These are phyloP conservation scores for Scaptomyza graminum DNA, from an alignment of 1,140 invertebrate species.

Conservation along the genomic window DNA sequence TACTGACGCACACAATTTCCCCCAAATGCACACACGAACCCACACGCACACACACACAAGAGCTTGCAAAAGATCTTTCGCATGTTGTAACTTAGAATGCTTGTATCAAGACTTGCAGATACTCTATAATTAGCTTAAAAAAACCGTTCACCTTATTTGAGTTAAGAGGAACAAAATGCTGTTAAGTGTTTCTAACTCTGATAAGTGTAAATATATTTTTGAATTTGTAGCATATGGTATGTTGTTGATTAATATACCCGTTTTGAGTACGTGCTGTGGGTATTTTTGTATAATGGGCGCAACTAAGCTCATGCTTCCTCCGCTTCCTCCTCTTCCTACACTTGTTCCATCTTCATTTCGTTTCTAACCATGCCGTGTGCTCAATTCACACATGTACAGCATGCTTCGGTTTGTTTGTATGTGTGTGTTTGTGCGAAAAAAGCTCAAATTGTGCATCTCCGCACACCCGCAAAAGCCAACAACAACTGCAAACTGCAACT, in stretches of 20 bases:
- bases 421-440: constrained; percentile 41
- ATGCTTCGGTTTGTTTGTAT: constrained; percentile 31
- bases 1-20: constrained; percentile 35
- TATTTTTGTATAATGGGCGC: constrained; percentile 27
- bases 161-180: no score
- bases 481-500: constrained; percentile 69
- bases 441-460: constrained; percentile 66
- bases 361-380: constrained; percentile 53
- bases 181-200: no score
- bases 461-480: constrained; percentile 57
- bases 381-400: constrained; percentile 42
- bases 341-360: constrained; percentile 34
- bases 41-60: constrained; percentile 6
- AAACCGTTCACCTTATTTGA: no score
- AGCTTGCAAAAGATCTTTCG: constrained; percentile 52
- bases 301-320: constrained; percentile 28
- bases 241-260: neutral
- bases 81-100: constrained; percentile 21
- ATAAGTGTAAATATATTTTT: no score
- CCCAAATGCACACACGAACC: constrained; percentile 25
- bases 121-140: neutral
- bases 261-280: neutral
- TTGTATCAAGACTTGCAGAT: neutral
- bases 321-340: constrained; percentile 30
- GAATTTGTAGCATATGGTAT: no score